A percentile compares a stretch with the other conserved stretches of the same genome.
phyloP scores from a whole-genome alignment of 2,797 vertebrate genomes.

The Phylloscopus collybita region DNA sequence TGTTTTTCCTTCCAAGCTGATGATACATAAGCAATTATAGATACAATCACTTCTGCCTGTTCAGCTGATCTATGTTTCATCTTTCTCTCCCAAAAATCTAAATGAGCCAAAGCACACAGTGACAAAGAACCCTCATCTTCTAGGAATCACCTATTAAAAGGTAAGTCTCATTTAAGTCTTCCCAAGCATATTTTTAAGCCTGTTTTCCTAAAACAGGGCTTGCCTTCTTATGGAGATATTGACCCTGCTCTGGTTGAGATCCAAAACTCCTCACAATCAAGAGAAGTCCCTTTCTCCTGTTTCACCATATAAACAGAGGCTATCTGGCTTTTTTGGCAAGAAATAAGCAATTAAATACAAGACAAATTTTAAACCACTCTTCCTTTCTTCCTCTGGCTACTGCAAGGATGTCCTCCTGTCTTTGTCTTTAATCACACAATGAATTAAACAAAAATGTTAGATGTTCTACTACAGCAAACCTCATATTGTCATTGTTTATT shows the following conservation, averaged over 20 bases:
- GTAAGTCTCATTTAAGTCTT: background rate
- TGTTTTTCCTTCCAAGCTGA: background rate
- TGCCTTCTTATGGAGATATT: background rate
- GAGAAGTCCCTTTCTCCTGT: background rate
- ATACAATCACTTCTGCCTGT: background rate
- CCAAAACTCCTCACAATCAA: background rate
- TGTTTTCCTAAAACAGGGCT: background rate
- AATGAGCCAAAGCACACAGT: background rate
- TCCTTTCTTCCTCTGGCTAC: background rate
- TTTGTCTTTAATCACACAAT: background rate
- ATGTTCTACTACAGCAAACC: background rate
- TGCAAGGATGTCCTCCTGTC: background rate
- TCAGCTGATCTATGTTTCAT: background rate
- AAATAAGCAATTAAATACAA: background rate
- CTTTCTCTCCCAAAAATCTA: background rate
- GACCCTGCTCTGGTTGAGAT: background rate
- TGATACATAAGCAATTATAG: background rate
- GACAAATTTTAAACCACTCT: background rate
- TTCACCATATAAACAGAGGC: background rate
- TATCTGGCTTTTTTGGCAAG: background rate
- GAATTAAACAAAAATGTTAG: background rate
- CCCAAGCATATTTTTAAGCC: background rate
- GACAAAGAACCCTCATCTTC: background rate
- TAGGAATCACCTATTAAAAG: background rate
- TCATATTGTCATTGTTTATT: background rate